Evolutionary conservation across 1,140 invertebrate species (phyloP).

Genomic region (Phenacoccus solenopsis): DNA sequence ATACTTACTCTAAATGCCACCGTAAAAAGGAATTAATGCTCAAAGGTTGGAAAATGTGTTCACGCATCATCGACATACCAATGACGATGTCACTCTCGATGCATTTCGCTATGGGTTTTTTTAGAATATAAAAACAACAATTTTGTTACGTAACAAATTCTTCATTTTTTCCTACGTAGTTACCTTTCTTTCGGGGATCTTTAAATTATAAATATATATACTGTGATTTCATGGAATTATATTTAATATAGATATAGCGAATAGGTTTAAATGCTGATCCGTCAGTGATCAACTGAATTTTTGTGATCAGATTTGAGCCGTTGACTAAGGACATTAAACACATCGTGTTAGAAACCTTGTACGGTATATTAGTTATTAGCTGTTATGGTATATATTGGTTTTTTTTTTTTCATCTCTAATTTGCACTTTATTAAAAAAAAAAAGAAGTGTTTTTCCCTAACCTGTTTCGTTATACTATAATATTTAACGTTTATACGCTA

Average conservation of each 20-base stretch:
- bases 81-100: background rate
- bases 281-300: too few species aligned
- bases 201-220: background rate
- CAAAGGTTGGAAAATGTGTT: conserved; percentile 1
- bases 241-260: background rate
- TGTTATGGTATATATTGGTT: background rate
- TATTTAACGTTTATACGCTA: background rate
- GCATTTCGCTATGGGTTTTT: background rate
- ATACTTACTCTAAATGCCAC: background rate
- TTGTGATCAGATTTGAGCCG: too few species aligned
- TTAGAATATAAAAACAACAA: background rate
- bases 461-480: background rate
- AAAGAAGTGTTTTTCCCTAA: background rate
- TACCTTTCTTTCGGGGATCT: conserved; percentile 1
- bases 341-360: background rate
- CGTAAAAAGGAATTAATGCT: background rate
- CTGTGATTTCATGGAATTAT: background rate
- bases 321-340: too few species aligned
- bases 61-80: too few species aligned
- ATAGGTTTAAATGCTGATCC: too few species aligned
- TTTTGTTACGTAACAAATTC: conserved; percentile 3
- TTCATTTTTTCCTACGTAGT: background rate
- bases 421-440: background rate
- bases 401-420: background rate
- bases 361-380: background rate